Evolutionary conservation across 2,113 vertebrate genomes (phyloP).

Genomic region (Vidua chalybeata): DNA sequence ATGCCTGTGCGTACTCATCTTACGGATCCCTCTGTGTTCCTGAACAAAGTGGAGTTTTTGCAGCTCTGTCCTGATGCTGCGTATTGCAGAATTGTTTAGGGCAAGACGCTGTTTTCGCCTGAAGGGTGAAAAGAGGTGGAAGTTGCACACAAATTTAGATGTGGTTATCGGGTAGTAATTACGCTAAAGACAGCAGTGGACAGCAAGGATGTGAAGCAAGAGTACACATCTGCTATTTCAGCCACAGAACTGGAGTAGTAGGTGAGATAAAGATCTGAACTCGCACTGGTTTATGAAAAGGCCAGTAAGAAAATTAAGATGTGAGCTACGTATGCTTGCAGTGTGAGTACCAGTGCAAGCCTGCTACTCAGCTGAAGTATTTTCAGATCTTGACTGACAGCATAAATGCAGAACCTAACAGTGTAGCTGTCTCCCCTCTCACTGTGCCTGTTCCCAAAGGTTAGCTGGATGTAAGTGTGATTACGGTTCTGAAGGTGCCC

Average conservation of each 20-base stretch:
- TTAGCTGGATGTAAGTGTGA: background rate
- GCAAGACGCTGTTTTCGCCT: background rate
- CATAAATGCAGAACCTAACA: background rate
- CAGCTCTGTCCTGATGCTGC: background rate
- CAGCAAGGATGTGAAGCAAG: background rate
- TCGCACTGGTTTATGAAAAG: background rate
- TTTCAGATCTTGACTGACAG: constrained; percentile 12
- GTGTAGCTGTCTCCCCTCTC: background rate
- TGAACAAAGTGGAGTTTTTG: background rate
- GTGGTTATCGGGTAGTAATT: background rate
- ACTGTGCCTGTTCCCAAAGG: background rate
- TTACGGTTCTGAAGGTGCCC: background rate
- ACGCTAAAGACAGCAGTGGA: background rate
- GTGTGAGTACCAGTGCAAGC: background rate
- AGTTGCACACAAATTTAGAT: background rate
- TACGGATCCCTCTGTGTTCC: background rate
- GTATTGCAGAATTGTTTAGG: background rate
- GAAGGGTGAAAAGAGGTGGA: background rate
- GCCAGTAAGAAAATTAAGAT: constrained; percentile 10
- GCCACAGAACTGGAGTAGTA: background rate
- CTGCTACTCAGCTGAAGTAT: background rate
- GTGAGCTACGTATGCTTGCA: background rate
- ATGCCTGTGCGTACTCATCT: fast-evolving
- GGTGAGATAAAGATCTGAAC: background rate
- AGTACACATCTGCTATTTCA: background rate